phyloP scores from a whole-genome alignment of 2,888 invertebrate genomes.

The Seira musarum region DNA sequence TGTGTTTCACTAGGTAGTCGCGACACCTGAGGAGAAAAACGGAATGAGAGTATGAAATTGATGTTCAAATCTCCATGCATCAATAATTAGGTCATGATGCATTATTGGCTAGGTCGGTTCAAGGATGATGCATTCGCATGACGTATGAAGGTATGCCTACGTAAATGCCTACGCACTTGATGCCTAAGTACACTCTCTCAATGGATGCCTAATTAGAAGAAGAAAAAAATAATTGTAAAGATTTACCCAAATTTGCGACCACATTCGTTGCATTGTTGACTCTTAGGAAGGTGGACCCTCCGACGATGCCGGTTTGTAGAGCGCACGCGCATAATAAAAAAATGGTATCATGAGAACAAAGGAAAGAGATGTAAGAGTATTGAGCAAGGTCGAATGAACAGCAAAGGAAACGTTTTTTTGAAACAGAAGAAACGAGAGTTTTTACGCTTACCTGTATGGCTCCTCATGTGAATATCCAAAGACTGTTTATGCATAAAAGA shows the following conservation, averaged over 20 bases:
- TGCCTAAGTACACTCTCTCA: no score
- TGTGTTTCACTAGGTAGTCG: slow-evolving; percentile 65
- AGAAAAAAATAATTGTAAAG: no score
- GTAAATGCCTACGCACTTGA: no score
- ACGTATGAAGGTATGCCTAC: no score
- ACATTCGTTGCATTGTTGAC: slow-evolving; percentile 68
- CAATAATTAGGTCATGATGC: no score
- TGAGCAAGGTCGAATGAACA: not conserved
- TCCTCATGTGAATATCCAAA: slow-evolving; percentile 68
- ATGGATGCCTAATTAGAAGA: no score
- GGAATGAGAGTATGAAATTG: no score
- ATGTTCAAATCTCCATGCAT: no score
- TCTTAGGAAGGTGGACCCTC: slow-evolving; percentile 67
- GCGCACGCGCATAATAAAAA: not conserved
- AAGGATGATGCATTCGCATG: no score
- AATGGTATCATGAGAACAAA: not conserved
- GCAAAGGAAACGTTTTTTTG: not conserved
- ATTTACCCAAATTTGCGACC: slow-evolving; percentile 67
- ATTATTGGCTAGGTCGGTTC: no score
- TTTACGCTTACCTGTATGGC: slow-evolving; percentile 63
- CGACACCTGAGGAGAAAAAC: slow-evolving; percentile 50
- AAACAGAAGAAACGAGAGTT: not conserved
- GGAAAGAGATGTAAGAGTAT: not conserved
- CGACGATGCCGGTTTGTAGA: slow-evolving; percentile 62
- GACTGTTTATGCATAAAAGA: slow-evolving; percentile 69